These are phyloP conservation scores for Eupeodes corollae DNA, from an alignment of 1,140 invertebrate genomes.

Conservation along the genomic window DNA sequence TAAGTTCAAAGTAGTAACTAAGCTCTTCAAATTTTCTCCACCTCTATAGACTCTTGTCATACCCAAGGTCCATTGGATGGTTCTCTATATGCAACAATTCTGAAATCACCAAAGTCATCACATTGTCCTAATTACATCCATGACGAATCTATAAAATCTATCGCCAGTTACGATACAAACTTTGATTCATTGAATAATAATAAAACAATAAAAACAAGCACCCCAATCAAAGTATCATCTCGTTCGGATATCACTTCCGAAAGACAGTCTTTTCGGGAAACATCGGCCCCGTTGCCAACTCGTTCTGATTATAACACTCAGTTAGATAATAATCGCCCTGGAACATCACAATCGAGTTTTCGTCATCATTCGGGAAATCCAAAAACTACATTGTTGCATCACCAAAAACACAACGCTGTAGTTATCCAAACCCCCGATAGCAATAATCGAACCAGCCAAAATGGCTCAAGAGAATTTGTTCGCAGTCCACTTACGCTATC, in stretches of 20 bases:
- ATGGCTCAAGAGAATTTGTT: slow-evolving; percentile 2
- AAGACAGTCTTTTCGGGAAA: background rate
- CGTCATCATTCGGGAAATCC: background rate
- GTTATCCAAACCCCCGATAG: background rate
- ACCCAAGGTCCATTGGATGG: slow-evolving; percentile 8
- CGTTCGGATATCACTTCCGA: background rate
- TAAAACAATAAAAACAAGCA: background rate
- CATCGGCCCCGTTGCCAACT: background rate
- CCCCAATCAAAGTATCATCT: background rate
- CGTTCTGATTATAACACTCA: background rate
- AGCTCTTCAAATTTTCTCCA: background rate
- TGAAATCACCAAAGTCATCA: slow-evolving; percentile 5
- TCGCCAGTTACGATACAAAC: background rate
- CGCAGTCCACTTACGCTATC: slow-evolving; percentile 6
- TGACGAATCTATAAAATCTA: background rate
- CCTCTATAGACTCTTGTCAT: background rate
- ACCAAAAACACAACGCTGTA: background rate
- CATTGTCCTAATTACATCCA: background rate
- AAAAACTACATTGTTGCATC: background rate
- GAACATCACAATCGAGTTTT: slow-evolving; percentile 3
- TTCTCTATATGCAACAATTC: slow-evolving; percentile 10
- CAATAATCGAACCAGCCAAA: background rate
- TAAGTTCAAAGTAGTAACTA: too few relatives aligned
- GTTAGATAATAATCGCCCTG: background rate
- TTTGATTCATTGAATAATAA: background rate